Evolutionary conservation across 2,113 vertebrate genomes (phyloP), one percentile per base, ranked within the genome.

Genomic region (Pica pica): DNA sequence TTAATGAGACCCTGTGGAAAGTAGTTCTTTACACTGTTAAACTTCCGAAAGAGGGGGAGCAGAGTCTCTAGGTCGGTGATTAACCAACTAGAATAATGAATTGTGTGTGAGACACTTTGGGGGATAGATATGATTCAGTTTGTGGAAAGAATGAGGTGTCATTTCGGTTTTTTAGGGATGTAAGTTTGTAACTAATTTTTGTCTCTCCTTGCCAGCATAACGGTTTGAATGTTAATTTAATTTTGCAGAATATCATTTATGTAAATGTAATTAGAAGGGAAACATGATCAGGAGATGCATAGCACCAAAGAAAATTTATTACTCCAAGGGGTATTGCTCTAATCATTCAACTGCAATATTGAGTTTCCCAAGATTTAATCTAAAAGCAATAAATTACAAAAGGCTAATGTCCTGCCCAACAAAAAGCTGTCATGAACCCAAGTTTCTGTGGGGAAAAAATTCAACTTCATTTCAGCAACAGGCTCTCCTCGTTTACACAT

Each of bases 341-440:
- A 99, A 99, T 99, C 99, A 99, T 99, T 99, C 98, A 99, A 98
- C 99, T 99, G 99, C 99, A 99, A 98, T 99, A 99, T 99, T 99
- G 98, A 98, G 98, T 99, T 99, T 98, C 98, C 97, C 97, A 97
- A 98, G 98, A 99, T 99, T 99, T 99, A 99, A 99, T 99, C 98
- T 99, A 98, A 99, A 98, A 95, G 98, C 98, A 98, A 99, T 99
- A 99, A 99, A 99, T 99, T 99, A 99, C 98, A 98, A 98, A 98
- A 98, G 97, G 98, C 98, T 98, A 98, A 98, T 98, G 98, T 97
- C 97, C 97, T 98, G 97, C 98, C 98, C 97, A 98, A 97, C 97
- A 97, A 97, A 97, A 98, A 97, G 95, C 97, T 98, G 97, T 98
- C 98, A 98, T 95, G 97, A 98, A 97, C 98, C 97, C 97, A 98